These are phyloP conservation scores for Tokudaia tokunoshimensis DNA, from an alignment of 2,797 vertebrate genomes.

Conservation along the genomic window DNA sequence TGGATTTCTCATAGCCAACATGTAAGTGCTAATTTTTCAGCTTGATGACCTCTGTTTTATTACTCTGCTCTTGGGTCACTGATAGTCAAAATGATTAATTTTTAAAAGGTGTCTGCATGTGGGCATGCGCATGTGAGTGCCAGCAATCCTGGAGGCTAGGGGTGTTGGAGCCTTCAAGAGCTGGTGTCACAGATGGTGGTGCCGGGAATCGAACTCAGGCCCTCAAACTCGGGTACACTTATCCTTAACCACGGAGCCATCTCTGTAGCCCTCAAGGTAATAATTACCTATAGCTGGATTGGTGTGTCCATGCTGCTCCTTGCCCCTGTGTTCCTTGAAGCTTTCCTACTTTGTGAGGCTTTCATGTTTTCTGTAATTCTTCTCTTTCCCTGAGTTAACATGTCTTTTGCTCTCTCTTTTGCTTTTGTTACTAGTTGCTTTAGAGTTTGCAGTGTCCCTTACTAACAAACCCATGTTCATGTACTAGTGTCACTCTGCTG, in stretches of 20 bases:
- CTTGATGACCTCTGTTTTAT: background rate
- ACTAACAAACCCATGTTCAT: background rate
- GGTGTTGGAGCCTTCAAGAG: background rate
- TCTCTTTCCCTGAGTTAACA: background rate
- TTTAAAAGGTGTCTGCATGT: background rate
- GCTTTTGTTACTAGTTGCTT: background rate
- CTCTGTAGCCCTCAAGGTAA: background rate
- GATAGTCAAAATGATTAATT: background rate
- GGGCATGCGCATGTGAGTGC: background rate
- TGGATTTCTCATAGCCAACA: background rate
- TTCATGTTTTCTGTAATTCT: background rate
- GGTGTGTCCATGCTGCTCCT: background rate
- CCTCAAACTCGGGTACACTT: background rate
- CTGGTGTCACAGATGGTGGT: background rate
- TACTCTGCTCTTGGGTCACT: background rate
- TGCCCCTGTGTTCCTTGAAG: background rate
- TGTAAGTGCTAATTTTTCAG: background rate
- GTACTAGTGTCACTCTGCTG: background rate
- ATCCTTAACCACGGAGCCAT: background rate
- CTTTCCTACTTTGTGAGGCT: background rate
- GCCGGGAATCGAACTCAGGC: background rate
- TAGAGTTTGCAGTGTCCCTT: background rate
- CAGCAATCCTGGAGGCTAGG: background rate
- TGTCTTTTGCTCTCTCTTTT: fast-evolving
- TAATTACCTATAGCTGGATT: background rate